Base-by-base conservation (phyloP, 2,888 invertebrate genomes). In the Drosophila hamatofila region DNA sequence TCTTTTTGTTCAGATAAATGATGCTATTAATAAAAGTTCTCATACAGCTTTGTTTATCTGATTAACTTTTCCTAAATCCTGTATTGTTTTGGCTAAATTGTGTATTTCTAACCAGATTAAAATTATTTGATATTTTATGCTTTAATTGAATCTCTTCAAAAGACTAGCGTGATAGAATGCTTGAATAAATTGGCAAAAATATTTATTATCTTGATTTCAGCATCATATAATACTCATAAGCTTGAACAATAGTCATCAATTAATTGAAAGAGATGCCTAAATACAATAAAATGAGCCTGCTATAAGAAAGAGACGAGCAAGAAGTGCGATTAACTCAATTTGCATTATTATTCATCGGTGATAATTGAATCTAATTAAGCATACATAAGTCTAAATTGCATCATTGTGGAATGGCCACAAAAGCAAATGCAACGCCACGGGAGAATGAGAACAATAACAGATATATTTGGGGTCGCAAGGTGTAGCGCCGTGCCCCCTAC, bases 331-430 rank as follows among this genome's bases (percentile, higher is more conserved):
- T 42, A 30, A 70, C 52, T 56, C 41, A 21, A 56, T 76, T 49
- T 63, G 51, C 58, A 59, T 42, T 55, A 42, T 66, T 69, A 75
- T 64, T 55, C 33, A 46, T 63, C 65, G 78, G 62, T 14, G 5
- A 52, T 48, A 59, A 78, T 57, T 18, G 25, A 68, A 63, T 30
- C 41, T 30, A 72, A 63, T 52, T 39, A 25, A n/a, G 41, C 14
- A 14, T 68, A 25, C 14, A 37, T 23, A 25, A 35, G 23, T 16
- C 33, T 49, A 73, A 78, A n/a, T 21, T 9, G 6, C 18, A 56
- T 27, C 12, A 11, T 42, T 27, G 25, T 25, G 16, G 21, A 46
- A 7, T 23, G 46, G 9, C 7, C 8, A 18, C 42, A 56, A 39
- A 18, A 12, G 23, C 42, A 56, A 39, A 18, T 21, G 48, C 25